Evolutionary conservation across 2,113 vertebrate species (phyloP), one percentile per base, ranked within the genome.

Genomic region (Boleophthalmus pectinirostris): DNA sequence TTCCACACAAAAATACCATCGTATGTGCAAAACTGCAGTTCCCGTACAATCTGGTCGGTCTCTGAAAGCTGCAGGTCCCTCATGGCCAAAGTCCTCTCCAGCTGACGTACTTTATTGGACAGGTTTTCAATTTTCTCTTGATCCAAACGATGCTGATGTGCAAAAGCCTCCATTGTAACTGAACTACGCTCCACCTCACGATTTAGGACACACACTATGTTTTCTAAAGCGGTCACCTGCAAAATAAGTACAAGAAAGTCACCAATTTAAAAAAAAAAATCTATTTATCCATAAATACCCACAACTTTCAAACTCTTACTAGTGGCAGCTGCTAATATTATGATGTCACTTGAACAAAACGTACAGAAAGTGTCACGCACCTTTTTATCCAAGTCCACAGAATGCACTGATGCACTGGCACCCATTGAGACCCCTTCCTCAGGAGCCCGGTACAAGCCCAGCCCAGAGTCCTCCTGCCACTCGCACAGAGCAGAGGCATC

Each of bases 1-100:
- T 96, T 98, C 97, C 96, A 98, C 75, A 98, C 73, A 63, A 97
- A 97, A 67, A 98, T 85, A 0, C 97, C 97, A 0, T 98, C 96
- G 0, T 92, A 95, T 69, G 96, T 97, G 85, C 95, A 94, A 0
- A 91, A 93, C 71, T 97, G 95, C 70, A 96, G 81, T 25, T 90
- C 95, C 0, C 90, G 92, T 33, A 98, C 68, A 72, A 94, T 87
- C 65, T 94, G 94, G 16, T 97, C 95, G 21, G 95, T 93, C 81
- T 96, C 96, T 0, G 95, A 94, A 88, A 98, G 83, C 25, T 95
- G 94, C 86, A 97, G 58, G 70, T 98, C 96, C 73, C 95, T 96
- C 79, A 95, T 91, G 0, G 91, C 92, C 0, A 97, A 74, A 14
- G 93, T 94, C 25, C 95, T 89, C 74, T 98, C 97, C 58, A 98